Evolutionary conservation across 2,888 invertebrate species (phyloP).

Genomic region (Hemistola chrysoprasaria): DNA sequence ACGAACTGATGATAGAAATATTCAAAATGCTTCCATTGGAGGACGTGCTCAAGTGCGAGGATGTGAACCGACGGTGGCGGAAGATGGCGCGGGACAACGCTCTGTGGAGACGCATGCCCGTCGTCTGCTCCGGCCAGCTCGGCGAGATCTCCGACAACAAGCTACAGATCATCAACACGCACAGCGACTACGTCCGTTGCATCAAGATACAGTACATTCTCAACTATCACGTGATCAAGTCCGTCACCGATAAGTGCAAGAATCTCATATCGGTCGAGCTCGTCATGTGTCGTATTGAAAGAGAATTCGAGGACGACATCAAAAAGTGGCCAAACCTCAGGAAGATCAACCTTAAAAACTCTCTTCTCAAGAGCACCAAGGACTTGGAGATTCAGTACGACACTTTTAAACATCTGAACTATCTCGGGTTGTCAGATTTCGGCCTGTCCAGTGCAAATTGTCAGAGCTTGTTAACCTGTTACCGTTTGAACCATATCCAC

Average conservation of each 20-base stretch:
- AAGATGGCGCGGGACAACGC: slow-evolving; percentile 52
- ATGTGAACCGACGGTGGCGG: slow-evolving; percentile 63
- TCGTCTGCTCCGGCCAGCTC: slow-evolving; percentile 64
- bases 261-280: slow-evolving; percentile 64
- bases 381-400: slow-evolving; percentile 57
- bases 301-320: slow-evolving; percentile 58
- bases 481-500: slow-evolving; percentile 57
- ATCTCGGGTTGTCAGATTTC: slow-evolving; percentile 66
- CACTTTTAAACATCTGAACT: slow-evolving; percentile 52
- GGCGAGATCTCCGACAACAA: slow-evolving; percentile 57
- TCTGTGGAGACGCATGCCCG: slow-evolving; percentile 56
- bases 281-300: slow-evolving; percentile 66
- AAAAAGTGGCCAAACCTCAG: slow-evolving; percentile 57
- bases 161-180: slow-evolving; percentile 52
- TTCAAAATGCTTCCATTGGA: slow-evolving; percentile 63
- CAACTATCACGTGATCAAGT: slow-evolving; percentile 53
- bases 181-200: slow-evolving; percentile 51
- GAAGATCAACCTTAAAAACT: slow-evolving; percentile 66
- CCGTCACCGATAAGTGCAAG: slow-evolving; percentile 54
- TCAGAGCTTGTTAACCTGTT: slow-evolving; percentile 54
- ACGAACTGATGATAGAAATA: slow-evolving; percentile 63
- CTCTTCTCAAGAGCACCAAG: slow-evolving; percentile 45
- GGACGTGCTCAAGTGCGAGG: slow-evolving; percentile 55
- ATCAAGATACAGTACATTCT: slow-evolving; percentile 68
- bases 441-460: slow-evolving; percentile 61